Conservation (phyloP, 2,797 vertebrate species). For the Catamblyrhynchus diadema region DNA sequence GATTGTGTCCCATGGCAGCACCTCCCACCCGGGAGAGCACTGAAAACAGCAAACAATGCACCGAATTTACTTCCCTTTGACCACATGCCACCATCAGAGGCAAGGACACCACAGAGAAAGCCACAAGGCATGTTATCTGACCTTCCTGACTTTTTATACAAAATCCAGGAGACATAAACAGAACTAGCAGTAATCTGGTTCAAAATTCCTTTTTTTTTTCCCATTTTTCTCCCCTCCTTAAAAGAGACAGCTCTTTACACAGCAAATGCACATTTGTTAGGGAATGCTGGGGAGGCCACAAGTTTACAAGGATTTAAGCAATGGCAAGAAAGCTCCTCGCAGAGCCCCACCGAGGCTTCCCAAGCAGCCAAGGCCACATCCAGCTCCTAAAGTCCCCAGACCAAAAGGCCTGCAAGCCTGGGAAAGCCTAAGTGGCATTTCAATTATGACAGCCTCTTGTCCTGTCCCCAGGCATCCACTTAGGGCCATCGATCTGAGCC, state of each 20-base stretch:
- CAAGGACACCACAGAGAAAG: not conserved
- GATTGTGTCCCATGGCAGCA: not conserved
- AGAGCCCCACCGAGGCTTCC: not conserved
- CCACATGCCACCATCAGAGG: not conserved
- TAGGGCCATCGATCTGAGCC: not conserved
- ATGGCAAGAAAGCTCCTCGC: not conserved
- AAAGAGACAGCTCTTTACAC: not conserved
- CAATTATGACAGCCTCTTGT: not conserved
- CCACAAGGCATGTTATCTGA: not conserved
- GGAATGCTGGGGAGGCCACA: not conserved
- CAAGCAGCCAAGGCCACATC: not conserved
- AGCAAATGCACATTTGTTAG: not conserved
- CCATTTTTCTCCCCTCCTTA: not conserved
- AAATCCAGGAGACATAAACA: not conserved
- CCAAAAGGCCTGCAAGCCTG: not conserved
- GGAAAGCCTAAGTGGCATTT: constrained; percentile 3
- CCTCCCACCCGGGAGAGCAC: not conserved
- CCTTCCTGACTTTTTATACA: not conserved
- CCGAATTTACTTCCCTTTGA: not conserved
- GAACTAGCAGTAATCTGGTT: not conserved
- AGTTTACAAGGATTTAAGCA: not conserved
- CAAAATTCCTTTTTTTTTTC: not conserved
- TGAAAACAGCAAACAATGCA: not conserved
- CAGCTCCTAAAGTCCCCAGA: not conserved
- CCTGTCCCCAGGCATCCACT: constrained; percentile 28